Percentiles rank a stretch among this genome's conserved stretches.
phyloP scores from a whole-genome alignment of 2,797 vertebrate genomes.

The Chelonia mydas region DNA sequence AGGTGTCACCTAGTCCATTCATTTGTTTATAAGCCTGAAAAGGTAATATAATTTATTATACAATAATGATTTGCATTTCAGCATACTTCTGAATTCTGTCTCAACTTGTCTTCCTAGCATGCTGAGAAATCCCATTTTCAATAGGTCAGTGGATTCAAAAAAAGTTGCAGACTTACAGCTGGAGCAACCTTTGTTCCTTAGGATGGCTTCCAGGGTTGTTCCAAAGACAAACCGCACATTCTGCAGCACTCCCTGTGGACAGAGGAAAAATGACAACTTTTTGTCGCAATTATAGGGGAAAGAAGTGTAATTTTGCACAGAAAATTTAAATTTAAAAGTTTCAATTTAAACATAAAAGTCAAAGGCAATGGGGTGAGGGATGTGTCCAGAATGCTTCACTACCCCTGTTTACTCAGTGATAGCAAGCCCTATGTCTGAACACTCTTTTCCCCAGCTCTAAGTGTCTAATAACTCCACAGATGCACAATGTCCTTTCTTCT shows the following conservation, averaged over 20 bases:
- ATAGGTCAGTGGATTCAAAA: slow-evolving; percentile 49
- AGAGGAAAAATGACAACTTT: slow-evolving; percentile 65
- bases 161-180: slow-evolving; percentile 85
- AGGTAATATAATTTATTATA: slow-evolving; percentile 59
- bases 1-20: slow-evolving; percentile 50
- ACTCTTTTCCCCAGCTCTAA: not conserved
- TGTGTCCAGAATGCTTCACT: not conserved
- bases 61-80: slow-evolving; percentile 31
- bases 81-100: slow-evolving; percentile 42
- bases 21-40: slow-evolving; percentile 31
- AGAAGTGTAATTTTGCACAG: not conserved
- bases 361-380: not conserved
- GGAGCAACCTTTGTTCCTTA: slow-evolving; percentile 96
- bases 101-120: not conserved
- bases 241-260: slow-evolving; percentile 94
- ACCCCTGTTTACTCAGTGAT: not conserved
- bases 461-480: not conserved
- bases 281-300: not conserved
- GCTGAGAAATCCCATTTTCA: slow-evolving; percentile 46
- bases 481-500: not conserved
- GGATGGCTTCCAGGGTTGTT: slow-evolving; percentile 91
- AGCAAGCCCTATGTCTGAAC: not conserved
- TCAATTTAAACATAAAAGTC: not conserved
- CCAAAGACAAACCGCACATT: slow-evolving; percentile 97
- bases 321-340: not conserved